Evolutionary conservation across 2,113 vertebrate species (phyloP).

Genomic region (Hippocampus comes): DNA sequence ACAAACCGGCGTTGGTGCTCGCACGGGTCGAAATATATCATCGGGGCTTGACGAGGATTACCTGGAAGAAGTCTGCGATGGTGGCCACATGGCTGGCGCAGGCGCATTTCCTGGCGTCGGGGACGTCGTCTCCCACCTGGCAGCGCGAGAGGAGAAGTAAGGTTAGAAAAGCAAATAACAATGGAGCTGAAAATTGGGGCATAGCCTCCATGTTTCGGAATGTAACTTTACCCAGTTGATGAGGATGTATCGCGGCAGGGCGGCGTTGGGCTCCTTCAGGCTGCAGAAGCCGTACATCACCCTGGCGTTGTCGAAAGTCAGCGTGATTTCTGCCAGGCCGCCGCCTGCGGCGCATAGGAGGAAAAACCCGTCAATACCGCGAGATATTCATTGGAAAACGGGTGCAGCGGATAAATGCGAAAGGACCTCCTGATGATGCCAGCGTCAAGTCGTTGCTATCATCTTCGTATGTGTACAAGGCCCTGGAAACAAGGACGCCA

Average conservation of each 20-base stretch:
- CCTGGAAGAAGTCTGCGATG: constrained; percentile 97
- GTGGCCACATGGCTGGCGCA: constrained; percentile 95
- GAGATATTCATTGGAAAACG: background rate
- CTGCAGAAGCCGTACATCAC: constrained; percentile 99
- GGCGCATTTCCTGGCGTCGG: constrained; percentile 91
- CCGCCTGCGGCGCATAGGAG: constrained; percentile 69
- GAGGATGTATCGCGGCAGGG: constrained; percentile 93
- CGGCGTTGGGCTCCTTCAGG: constrained; percentile 85
- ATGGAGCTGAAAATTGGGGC: background rate
- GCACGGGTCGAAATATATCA: background rate
- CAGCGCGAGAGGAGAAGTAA: rapidly evolving
- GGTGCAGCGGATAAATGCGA: background rate
- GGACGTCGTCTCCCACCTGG: constrained; percentile 93
- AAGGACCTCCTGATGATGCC: constrained; percentile 85
- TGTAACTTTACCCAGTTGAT: constrained; percentile 89
- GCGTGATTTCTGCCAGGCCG: constrained; percentile 85
- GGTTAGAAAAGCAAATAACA: background rate
- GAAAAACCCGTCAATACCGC: background rate
- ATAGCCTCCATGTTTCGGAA: too few species aligned
- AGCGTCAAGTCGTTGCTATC: constrained; percentile 86
- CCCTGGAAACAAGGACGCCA: constrained; percentile 71
- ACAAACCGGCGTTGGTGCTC: background rate
- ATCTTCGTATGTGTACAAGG: constrained; percentile 92
- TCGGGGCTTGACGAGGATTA: constrained; percentile 35
- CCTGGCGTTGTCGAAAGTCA: constrained; percentile 86